These are phyloP conservation scores for Magallana nippona DNA, from an alignment of 2,888 invertebrate species.

Conservation along the genomic window DNA sequence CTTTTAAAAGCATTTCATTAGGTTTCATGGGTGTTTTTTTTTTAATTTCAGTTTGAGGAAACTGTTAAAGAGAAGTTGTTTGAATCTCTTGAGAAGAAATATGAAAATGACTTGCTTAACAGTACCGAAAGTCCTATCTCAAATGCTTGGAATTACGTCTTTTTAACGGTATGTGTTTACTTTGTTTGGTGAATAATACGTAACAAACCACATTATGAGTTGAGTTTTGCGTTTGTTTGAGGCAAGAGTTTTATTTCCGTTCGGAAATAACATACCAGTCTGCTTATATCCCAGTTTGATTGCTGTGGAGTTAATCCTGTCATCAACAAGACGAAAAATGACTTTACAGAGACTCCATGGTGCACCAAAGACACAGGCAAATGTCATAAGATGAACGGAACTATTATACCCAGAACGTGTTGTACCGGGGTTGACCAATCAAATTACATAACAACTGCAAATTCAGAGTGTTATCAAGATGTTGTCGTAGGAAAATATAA, in stretches of 20 bases:
- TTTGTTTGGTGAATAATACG: no score
- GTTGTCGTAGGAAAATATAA: not conserved
- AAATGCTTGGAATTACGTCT: slow-evolving; percentile 58
- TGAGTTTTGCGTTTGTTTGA: no score
- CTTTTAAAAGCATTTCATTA: no score
- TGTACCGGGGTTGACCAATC: not conserved
- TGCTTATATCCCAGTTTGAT: not conserved
- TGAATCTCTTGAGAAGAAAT: not conserved
- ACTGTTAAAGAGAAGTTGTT: not conserved
- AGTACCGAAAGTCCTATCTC: slow-evolving; percentile 51
- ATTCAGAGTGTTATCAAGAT: not conserved
- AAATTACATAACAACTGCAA: not conserved
- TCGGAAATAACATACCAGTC: not conserved
- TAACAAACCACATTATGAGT: no score
- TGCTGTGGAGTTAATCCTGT: not conserved
- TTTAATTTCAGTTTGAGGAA: not conserved
- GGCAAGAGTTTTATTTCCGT: slow-evolving; percentile 3
- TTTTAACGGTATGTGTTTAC: slow-evolving; percentile 55
- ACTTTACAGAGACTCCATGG: not conserved
- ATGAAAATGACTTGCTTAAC: slow-evolving; percentile 24
- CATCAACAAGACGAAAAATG: not conserved
- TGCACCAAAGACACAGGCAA: not conserved
- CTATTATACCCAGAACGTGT: not conserved
- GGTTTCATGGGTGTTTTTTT: no score
- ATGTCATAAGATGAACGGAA: not conserved